Evolutionary conservation across 2,113 vertebrate species (phyloP), one percentile per base, ranked within the genome.

Genomic region (Scomber scombrus): DNA sequence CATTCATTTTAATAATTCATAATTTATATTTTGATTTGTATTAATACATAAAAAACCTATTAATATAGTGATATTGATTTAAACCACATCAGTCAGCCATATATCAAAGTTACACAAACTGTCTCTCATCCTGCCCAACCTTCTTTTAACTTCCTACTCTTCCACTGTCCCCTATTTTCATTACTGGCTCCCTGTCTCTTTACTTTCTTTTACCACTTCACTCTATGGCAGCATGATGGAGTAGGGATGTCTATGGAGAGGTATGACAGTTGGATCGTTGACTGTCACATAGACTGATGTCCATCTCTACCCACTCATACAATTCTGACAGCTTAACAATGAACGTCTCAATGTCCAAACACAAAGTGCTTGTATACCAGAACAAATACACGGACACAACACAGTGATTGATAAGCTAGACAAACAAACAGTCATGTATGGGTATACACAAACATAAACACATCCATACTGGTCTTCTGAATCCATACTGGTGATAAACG

Each of bases 241-340:
- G 87, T 77, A 46, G 79, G 49, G 68, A 73, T 85, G 85, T 86
- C 84, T 72, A 3, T 78, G 54, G 75, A 87, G 86, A 75, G 77
- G 62, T 82, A 84, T 90, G 91, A 93, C 91, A 89, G 85, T 51
- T 65, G 81, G 85, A 92, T 91, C 86, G 91, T 81, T 89, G 91
- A 75, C 91, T 91, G 91, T 91, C 91, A 92, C 77, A 62, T 0
- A 91, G 90, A 92, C 87, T 84, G 90, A 91, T 92, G 92, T 90
- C 88, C 84, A 81, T 91, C 75, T 87, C 81, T 47, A 47, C 46
- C 49, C 65, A 15, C 86, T 78, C 78, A 84, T 86, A 87, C 89
- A 84, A 82, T 61, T 82, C 63, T 87, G 90, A 90, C 90, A 89
- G 85, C 84, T 86, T 85, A 86, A 91, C 88, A 91, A 90, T 90